These are phyloP conservation scores for Empis stercorea DNA, from an alignment of 2,888 invertebrate genomes.

Conservation along the genomic window DNA sequence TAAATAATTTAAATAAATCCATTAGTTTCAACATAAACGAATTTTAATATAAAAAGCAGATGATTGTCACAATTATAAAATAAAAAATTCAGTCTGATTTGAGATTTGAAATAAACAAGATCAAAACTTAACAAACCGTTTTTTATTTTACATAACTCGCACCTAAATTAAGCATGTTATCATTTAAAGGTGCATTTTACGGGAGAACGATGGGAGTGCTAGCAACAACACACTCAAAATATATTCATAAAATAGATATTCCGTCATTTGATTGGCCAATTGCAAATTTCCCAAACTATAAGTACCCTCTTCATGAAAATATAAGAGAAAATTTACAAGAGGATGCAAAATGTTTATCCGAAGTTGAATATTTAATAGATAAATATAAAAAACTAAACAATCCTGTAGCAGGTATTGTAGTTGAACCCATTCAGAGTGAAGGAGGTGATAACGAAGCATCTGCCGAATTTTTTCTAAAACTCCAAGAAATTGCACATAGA, in stretches of 20 bases:
- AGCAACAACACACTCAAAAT: constrained; percentile 84
- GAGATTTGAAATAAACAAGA: no score
- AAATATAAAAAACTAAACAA: constrained; percentile 50
- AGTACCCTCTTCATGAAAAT: constrained; percentile 80
- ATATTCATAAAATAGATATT: constrained; percentile 88
- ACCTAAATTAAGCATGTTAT: constrained; percentile 41
- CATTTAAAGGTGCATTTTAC: constrained; percentile 76
- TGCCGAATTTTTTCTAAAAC: constrained; percentile 70
- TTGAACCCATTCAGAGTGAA: constrained; percentile 96
- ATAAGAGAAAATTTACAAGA: constrained; percentile 64
- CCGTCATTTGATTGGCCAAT: constrained; percentile 95
- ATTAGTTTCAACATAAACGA: no score
- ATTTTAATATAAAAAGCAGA: no score
- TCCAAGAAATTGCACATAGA: constrained; percentile 69
- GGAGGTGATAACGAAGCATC: constrained; percentile 94
- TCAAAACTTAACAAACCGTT: no score
- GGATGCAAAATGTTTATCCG: constrained; percentile 56
- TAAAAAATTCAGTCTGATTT: no score
- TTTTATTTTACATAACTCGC: no score
- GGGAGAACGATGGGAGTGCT: constrained; percentile 83
- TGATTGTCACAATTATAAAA: no score
- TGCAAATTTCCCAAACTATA: constrained; percentile 79
- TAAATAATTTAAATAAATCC: no score
- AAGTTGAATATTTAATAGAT: constrained; percentile 60
- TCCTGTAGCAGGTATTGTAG: constrained; percentile 81